Evolutionary conservation across 2,113 vertebrate species (phyloP), one percentile per base, ranked within the genome.

Genomic region (Mesoclemmys tuberculata): DNA sequence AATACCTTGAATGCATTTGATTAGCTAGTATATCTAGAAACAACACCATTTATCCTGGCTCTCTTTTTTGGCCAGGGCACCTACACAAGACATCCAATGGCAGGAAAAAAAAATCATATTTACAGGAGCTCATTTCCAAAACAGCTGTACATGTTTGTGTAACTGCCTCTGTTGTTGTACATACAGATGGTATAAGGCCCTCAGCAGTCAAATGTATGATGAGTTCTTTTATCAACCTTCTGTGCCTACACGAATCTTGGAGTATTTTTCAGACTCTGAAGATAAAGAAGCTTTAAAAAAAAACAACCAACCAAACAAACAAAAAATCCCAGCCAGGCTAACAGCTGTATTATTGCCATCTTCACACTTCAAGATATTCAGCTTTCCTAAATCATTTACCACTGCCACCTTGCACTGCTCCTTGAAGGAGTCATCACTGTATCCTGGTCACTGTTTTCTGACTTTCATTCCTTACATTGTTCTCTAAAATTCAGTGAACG

Each of bases 101-200:
- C 26, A 84, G n/a, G 5, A 51, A 35, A 29, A 68, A 68, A 85
- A 77, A 92, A 48, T 16, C 44, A 24, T 2, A 6, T 81, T 83
- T 84, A 27, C 64, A 35, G 1, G 26, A 55, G 5, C 82, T 90
- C 90, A 38, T 58, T 80, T 85, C 92, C 68, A 29, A 71, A 79
- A 85, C 26, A 51, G 24, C 44, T 55, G 6, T 16, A 48, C 18
- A 2, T n/a, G 1, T 77, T 80, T 54, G 68, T 54, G 49, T 35
- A 44, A 44, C 11, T 46, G 4, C 26, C 10, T 5, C 21, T 26
- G 35, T 0, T 1, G 12, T 18, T 82, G 26, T 5, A 83, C 0
- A 0, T 38, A 11, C 48, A 85, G 31, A 51, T 13, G 51, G 64
- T 1, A 0, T 68, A 85, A 85, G 52, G 22, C 16, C 6, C 84